A percentile compares a stretch with the other conserved stretches of the same genome.
phyloP scores from a whole-genome alignment of 2,797 vertebrate species.

The Allobates femoralis region DNA sequence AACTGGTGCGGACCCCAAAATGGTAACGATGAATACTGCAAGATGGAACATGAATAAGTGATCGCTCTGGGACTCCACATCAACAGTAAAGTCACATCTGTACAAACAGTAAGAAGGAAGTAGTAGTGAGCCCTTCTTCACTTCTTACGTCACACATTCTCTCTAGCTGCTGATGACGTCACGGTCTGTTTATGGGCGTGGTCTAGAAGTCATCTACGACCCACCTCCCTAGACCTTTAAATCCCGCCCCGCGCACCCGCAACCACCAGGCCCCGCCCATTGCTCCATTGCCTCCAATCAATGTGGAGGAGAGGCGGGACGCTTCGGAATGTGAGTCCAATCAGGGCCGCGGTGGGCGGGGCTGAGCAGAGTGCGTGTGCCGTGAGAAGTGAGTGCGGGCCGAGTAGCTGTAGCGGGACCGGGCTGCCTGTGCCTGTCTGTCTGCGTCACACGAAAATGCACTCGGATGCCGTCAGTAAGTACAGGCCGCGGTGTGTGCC shows the following conservation, averaged over 20 bases:
- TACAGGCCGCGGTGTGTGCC: slow-evolving; percentile 68
- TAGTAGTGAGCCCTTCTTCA: too few species aligned
- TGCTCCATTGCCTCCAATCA: slow-evolving; percentile 53
- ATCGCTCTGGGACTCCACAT: too few species aligned
- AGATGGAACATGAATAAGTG: too few species aligned
- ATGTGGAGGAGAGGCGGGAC: slow-evolving; percentile 26
- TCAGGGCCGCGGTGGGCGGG: slow-evolving; percentile 64
- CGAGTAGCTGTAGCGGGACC: slow-evolving; percentile 70
- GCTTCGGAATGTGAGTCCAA: not conserved
- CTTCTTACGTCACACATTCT: not conserved
- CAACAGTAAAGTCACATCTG: too few species aligned
- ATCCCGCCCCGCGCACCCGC: slow-evolving; percentile 14
- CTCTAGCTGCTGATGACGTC: slow-evolving; percentile 25
- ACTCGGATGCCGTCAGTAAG: slow-evolving; percentile 99
- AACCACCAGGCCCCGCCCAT: not conserved
- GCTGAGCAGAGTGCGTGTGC: slow-evolving; percentile 65
- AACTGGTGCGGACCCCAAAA: too few species aligned
- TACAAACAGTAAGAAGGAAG: too few species aligned
- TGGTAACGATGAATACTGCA: too few species aligned
- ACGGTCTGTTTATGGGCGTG: not conserved
- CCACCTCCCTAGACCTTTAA: not conserved
- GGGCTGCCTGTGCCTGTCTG: slow-evolving; percentile 66
- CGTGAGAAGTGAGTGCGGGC: slow-evolving; percentile 69
- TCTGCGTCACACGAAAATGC: slow-evolving; percentile 98
- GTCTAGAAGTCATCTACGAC: not conserved